Percentiles rank a stretch among this genome's conserved stretches.
These are phyloP conservation scores for Microplitis mediator DNA, from an alignment of 1,140 invertebrate genomes.

Conservation along the genomic window DNA sequence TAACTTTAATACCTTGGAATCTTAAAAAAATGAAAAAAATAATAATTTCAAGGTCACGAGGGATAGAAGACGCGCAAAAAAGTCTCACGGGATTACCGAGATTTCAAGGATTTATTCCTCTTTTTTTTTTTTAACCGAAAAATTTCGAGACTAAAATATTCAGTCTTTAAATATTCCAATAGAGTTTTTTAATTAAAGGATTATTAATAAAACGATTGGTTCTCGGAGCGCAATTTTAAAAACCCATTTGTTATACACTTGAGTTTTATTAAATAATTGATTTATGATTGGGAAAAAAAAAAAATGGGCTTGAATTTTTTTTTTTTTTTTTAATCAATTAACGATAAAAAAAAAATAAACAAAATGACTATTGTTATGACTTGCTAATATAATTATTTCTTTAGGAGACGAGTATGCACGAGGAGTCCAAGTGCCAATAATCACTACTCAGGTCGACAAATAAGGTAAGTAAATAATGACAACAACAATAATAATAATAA, in stretches of 20 bases:
- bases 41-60: not conserved
- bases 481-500: not conserved
- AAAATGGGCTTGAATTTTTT: not conserved
- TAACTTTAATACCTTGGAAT: not conserved
- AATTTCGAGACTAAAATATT: too few species aligned
- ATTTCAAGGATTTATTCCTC: not conserved
- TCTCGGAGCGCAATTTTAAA: too few species aligned
- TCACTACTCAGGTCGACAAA: constrained; percentile 43
- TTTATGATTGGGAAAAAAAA: not conserved
- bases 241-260: constrained; percentile 6
- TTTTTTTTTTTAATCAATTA: not conserved
- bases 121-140: not conserved
- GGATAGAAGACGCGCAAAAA: not conserved
- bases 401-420: constrained; percentile 51
- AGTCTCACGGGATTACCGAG: not conserved
- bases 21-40: constrained; percentile 23
- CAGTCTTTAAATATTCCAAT: too few species aligned
- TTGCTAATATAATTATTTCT: constrained; percentile 30
- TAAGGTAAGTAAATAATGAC: constrained; percentile 38
- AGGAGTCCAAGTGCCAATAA: constrained; percentile 36
- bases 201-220: too few species aligned
- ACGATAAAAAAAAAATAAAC: not conserved
- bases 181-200: too few species aligned
- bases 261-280: not conserved
- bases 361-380: not conserved